Evolutionary conservation across 2,888 invertebrate species (phyloP).

Genomic region (Erynnis tages): DNA sequence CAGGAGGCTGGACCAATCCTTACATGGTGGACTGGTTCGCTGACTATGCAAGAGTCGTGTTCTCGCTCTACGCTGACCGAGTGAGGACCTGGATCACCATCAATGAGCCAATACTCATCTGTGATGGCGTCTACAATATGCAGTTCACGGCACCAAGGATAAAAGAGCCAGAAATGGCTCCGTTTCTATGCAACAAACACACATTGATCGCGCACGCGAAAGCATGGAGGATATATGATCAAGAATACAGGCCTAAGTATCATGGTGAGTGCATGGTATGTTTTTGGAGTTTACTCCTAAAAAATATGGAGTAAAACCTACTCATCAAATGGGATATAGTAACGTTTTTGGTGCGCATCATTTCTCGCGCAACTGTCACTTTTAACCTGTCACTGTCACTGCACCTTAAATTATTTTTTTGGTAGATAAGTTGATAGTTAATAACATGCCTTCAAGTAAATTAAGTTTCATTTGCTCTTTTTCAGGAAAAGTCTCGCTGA

Average conservation of each 20-base stretch:
- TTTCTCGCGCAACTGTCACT: too few species aligned
- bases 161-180: slow-evolving; percentile 62
- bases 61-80: slow-evolving; percentile 80
- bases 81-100: slow-evolving; percentile 87
- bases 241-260: slow-evolving; percentile 69
- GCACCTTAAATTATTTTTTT: too few species aligned
- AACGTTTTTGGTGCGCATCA: too few species aligned
- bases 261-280: too few species aligned
- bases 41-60: slow-evolving; percentile 82
- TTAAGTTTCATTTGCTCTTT: not conserved
- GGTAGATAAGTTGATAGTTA: too few species aligned
- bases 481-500: slow-evolving; percentile 44
- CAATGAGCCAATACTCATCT: slow-evolving; percentile 83
- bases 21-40: slow-evolving; percentile 82
- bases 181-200: slow-evolving; percentile 83
- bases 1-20: slow-evolving; percentile 85
- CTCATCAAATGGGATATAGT: too few species aligned
- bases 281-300: too few species aligned
- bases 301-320: too few species aligned
- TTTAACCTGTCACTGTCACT: too few species aligned
- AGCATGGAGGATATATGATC: slow-evolving; percentile 80
- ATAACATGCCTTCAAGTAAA: too few species aligned
- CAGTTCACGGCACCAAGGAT: slow-evolving; percentile 57
- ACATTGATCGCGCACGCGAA: slow-evolving; percentile 84
- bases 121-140: slow-evolving; percentile 60